These are phyloP conservation scores for Oryzias javanicus DNA, from an alignment of 2,113 vertebrate genomes.

Conservation along the genomic window DNA sequence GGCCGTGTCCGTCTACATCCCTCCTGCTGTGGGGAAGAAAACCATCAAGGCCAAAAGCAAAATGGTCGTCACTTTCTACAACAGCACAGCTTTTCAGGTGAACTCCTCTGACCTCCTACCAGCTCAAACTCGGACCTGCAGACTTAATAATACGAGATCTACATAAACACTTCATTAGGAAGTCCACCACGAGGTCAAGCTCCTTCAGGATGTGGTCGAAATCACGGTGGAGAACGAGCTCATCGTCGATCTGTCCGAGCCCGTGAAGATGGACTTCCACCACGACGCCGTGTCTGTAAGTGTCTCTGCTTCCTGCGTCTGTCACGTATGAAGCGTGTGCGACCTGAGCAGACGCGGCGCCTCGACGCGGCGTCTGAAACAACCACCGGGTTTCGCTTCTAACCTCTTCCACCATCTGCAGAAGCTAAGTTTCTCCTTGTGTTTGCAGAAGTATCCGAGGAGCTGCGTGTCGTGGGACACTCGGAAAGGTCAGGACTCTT, in stretches of 20 bases:
- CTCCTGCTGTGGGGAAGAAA: constrained; percentile 41
- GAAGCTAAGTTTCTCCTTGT: constrained; percentile 2
- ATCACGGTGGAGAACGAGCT: constrained; percentile 71
- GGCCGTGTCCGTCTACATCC: constrained; percentile 45
- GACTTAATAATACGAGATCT: too few species aligned
- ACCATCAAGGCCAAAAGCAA: constrained; percentile 25
- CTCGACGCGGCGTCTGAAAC: too few species aligned
- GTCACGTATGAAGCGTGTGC: too few species aligned
- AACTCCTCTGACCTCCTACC: too few species aligned
- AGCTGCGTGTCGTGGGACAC: constrained; percentile 78
- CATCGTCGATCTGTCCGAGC: constrained; percentile 58
- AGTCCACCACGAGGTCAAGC: neutral
- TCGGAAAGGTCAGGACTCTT: constrained; percentile 56
- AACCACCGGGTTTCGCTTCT: too few species aligned
- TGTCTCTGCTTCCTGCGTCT: constrained; percentile 8
- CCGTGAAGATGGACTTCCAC: constrained; percentile 66
- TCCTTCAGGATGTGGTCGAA: constrained; percentile 66
- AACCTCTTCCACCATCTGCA: too few species aligned
- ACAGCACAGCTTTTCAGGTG: constrained; percentile 68
- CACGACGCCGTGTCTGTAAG: constrained; percentile 61
- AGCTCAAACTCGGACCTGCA: too few species aligned
- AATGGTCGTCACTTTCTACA: constrained; percentile 60
- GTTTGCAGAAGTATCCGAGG: constrained; percentile 46
- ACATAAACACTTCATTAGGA: constrained; percentile 22
- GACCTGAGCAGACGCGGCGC: too few species aligned